phyloP scores from a whole-genome alignment of 1,140 invertebrate genomes.

The Rhyzopertha dominica region DNA sequence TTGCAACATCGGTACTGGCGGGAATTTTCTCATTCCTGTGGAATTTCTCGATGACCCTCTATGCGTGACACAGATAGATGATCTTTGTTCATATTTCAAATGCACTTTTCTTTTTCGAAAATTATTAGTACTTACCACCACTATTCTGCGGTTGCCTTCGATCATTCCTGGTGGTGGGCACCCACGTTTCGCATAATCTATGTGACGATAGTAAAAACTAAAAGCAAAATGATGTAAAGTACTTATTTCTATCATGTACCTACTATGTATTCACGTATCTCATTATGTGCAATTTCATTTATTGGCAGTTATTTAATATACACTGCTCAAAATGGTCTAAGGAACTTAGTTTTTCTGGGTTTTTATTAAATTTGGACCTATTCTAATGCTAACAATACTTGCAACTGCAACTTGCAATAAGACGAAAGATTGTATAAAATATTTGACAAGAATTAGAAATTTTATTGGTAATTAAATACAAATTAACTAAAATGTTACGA shows the following conservation, averaged over 20 bases:
- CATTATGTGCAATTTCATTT: too few relatives aligned
- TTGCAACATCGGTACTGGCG: slow-evolving; percentile 57
- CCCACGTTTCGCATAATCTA: slow-evolving; percentile 27
- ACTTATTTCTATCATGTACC: neutral
- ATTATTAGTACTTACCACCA: slow-evolving; percentile 42
- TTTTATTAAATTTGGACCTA: too few relatives aligned
- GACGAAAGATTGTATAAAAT: too few relatives aligned
- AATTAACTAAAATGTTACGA: too few relatives aligned
- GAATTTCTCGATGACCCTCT: slow-evolving; percentile 60
- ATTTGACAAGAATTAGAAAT: too few relatives aligned
- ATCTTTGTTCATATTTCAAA: neutral
- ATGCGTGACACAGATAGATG: slow-evolving; percentile 22
- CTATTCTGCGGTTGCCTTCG: slow-evolving; percentile 41
- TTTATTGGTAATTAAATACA: too few relatives aligned
- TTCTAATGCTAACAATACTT: too few relatives aligned
- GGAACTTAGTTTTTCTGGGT: too few relatives aligned
- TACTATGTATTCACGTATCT: too few relatives aligned
- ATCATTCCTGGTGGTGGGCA: slow-evolving; percentile 35
- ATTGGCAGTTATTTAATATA: too few relatives aligned
- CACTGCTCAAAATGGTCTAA: too few relatives aligned
- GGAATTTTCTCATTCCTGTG: slow-evolving; percentile 51
- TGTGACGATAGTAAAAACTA: slow-evolving; percentile 34
- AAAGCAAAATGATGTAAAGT: slow-evolving; percentile 11
- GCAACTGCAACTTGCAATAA: too few relatives aligned
- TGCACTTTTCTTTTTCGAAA: neutral